Percentiles rank a stretch among this genome's conserved stretches.
Conservation (phyloP, 2,113 vertebrate species). For the Catharus bicknelli region DNA sequence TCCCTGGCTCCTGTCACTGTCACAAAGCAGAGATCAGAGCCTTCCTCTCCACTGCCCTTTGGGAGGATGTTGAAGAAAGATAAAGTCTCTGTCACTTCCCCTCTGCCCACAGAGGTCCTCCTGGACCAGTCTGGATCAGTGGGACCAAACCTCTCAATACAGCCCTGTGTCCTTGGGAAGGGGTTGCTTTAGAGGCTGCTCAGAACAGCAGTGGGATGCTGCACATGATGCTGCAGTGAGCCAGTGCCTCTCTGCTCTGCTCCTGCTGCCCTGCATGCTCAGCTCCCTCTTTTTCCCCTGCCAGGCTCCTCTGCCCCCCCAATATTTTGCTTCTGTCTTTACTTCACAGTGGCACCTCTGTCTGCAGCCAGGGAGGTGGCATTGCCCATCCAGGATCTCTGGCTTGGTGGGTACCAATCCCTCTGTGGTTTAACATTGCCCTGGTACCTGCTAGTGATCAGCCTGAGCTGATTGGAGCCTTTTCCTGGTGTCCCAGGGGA, state of each 20-base stretch:
- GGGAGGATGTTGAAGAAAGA: neutral
- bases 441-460: accelerated
- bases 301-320: neutral
- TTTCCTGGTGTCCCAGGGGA: too few species aligned
- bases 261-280: accelerated
- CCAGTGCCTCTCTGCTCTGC: neutral
- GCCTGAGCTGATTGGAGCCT: neutral
- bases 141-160: neutral
- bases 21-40: accelerated
- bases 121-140: neutral
- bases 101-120: neutral
- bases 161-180: neutral
- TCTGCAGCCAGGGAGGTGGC: neutral
- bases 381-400: neutral
- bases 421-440: accelerated
- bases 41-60: neutral
- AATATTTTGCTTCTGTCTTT: neutral
- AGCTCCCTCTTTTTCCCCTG: neutral
- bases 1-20: neutral
- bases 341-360: neutral
- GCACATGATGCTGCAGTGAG: neutral
- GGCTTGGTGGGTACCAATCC: neutral
- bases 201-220: neutral
- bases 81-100: accelerated
- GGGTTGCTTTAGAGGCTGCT: neutral